Base-by-base conservation (phyloP, 2,888 invertebrate genomes). In the Opisthograptis luteolata region DNA sequence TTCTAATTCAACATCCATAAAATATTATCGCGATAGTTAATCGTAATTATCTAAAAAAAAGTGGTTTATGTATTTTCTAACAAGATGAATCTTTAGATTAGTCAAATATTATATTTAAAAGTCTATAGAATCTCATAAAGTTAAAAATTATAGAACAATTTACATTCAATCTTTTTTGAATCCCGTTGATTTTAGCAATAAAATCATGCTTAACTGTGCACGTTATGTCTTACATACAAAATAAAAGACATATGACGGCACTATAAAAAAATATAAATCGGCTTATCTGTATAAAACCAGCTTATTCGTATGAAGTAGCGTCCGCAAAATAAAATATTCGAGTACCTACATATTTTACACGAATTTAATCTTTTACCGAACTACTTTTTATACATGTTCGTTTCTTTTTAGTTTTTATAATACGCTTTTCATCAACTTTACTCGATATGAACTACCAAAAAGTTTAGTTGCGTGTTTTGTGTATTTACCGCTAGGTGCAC, bases 261-360 rank as follows among this genome's bases (percentile, higher is more conserved):
- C 73, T 82, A 81, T 84, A 87, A 88, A 89, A 87, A 49, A 87
- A 82, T 78, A 83, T 80, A 82, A 90, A 89, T 87, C 89, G 86
- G 88, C 88, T 90, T 89, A 89, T 88, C 89, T 87, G 68, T 87
- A 86, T 87, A 85, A 88, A 87, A 86, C 87, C 83, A 74, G 86
- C 85, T 88, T 82, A 84, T 82, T 79, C 79, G 71, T 71, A 73
- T 73, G 56, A 71, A 63, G 87, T 82, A 88, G 53, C 53, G 86
- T 75, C 67, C 60, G 79, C 79, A 79, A 60, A 67, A 53, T 32
- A 50, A 52, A 48, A 36, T 27, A 14, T 37, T 30, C 20, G 15
- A 40, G 37, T 13, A 34, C 2, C 19, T 27, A n/a, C n/a, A 24
- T 40, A 39, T 43, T 47, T 47, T 35, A 40, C 25, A 19, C 10